Conservation (phyloP, 2,797 vertebrate species). For the Somateria mollissima region DNA sequence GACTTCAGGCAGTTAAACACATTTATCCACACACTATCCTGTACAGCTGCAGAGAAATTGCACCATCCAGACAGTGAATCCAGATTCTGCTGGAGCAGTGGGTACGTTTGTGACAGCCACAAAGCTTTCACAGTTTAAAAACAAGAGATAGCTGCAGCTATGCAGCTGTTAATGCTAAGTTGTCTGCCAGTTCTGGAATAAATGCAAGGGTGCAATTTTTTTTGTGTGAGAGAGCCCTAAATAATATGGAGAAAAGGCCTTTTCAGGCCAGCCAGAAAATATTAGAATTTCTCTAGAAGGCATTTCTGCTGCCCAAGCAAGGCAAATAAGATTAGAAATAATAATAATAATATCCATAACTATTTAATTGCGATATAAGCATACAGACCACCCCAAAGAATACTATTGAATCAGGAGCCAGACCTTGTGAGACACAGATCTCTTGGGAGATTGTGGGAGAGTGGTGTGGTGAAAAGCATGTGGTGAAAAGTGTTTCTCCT, state of each 20-base stretch:
- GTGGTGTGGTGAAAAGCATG: background rate
- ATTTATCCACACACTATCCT: background rate
- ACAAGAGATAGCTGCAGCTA: background rate
- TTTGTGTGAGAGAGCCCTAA: background rate
- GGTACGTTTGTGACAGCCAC: background rate
- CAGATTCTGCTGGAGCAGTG: background rate
- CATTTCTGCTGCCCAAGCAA: background rate
- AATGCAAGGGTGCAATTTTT: rapidly evolving
- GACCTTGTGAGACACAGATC: background rate
- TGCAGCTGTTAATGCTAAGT: background rate
- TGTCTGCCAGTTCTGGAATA: background rate
- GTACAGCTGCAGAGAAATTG: background rate
- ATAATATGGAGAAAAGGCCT: background rate
- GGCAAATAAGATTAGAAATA: background rate
- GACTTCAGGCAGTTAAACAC: background rate
- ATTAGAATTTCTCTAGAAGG: background rate
- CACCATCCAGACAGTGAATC: background rate
- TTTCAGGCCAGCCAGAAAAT: background rate
- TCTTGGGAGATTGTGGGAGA: background rate
- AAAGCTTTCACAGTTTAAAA: background rate
- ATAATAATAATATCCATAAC: background rate
- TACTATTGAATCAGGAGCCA: background rate
- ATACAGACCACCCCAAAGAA: background rate
- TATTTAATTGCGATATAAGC: background rate
- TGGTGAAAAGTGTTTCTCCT: rapidly evolving